Conservation (phyloP, 2,113 vertebrate species). For the Pachyramphus minor region DNA sequence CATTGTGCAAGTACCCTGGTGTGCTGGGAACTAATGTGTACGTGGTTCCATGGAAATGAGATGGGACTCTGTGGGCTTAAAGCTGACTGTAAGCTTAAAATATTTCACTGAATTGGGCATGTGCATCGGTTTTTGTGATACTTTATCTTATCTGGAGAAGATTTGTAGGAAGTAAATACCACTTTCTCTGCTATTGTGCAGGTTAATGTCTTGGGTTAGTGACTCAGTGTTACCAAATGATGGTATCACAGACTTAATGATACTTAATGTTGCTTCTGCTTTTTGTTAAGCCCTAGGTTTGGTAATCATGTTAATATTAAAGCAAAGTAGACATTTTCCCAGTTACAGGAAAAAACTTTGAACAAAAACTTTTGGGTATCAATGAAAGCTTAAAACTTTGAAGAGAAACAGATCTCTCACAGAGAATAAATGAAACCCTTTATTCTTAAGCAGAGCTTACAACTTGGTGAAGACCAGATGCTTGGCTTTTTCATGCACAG, state of each 20-base stretch:
- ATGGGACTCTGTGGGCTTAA: neutral
- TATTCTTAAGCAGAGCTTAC: neutral
- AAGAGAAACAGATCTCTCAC: neutral
- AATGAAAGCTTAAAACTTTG: neutral
- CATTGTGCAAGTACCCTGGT: neutral
- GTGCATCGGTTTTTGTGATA: neutral
- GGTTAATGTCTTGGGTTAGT: neutral
- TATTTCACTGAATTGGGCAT: neutral
- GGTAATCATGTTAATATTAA: neutral
- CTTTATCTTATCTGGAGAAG: neutral
- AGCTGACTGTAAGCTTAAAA: neutral
- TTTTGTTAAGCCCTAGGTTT: neutral
- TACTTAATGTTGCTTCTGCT: neutral
- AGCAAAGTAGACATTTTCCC: neutral
- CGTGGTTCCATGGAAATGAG: neutral
- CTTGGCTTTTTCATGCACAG: neutral
- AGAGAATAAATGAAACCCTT: neutral
- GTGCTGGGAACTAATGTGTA: neutral
- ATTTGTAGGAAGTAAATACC: neutral
- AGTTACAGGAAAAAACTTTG: neutral
- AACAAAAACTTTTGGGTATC: neutral
- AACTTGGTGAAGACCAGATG: neutral
- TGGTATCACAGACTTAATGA: neutral
- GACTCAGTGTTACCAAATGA: slow-evolving; percentile 4
- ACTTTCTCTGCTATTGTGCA: neutral